Evolutionary conservation across 2,797 vertebrate species (phyloP), one percentile per base, ranked within the genome.

Genomic region (Hozukius guyotensis): DNA sequence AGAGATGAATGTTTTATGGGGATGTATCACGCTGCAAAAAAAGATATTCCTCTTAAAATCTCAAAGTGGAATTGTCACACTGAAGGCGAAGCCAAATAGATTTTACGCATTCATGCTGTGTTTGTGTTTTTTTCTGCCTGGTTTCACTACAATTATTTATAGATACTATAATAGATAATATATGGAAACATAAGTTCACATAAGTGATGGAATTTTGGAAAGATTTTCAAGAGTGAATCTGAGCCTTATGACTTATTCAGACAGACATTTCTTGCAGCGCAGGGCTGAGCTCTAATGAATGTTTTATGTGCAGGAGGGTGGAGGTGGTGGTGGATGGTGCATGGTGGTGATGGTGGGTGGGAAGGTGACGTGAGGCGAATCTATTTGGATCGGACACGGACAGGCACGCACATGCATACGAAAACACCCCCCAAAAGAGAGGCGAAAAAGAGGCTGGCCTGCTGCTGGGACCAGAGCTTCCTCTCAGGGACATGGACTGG

Each of bases 341-440:
- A 46, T 42, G 63, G 25, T 55, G 52, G 11, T 36, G 66, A 12
- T 56, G 32, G 72, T 42, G 67, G 70, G 46, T 25, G 36, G 22
- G 78, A 62, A 95, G 96, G 96, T 96, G 96, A 96, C 96, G 96
- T 96, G 97, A 96, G 93, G 95, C 89, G 96, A 96, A 96, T 96
- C 95, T 95, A 95, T 96, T 96, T 93, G 95, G 95, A 96, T 95
- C 95, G 93, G 96, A 95, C 95, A 92, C 94, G 93, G 88, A 32
- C 75, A 93, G 79, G 81, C 91, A 92, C 92, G 87, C 91, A 92
- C 90, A 88, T 82, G 84, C 87, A 86, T 78, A 89, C 67, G 73
- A 87, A 89, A 83, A 78, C 34, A 81, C 20, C 76, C 63, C 67
- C 72, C 24, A 59, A 87, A 86, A 86, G 38, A 77, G 42, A 83